A percentile compares a stretch with the other conserved stretches of the same genome.
phyloP scores from a whole-genome alignment of 2,888 invertebrate species.

The Lydus trimaculatus region DNA sequence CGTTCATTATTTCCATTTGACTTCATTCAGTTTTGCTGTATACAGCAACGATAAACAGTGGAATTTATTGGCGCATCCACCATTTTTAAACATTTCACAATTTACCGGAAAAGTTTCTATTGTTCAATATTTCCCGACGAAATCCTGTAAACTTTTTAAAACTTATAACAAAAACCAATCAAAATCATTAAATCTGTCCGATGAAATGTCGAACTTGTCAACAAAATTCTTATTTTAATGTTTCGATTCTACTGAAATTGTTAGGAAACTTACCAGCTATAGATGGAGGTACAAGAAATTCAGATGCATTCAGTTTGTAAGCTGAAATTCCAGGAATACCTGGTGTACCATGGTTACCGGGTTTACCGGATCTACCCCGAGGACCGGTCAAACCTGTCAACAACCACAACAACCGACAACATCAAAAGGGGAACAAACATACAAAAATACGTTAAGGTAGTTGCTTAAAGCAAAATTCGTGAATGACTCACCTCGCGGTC shows the following conservation, averaged over 20 bases:
- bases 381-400: constrained; percentile 68
- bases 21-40: too few species aligned
- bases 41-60: too few species aligned
- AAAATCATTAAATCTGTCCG: too few species aligned
- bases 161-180: too few species aligned
- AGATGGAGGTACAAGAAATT: constrained; percentile 84
- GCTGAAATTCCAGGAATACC: constrained; percentile 85
- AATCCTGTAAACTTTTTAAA: too few species aligned
- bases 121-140: background rate
- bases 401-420: constrained; percentile 17
- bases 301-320: constrained; percentile 71
- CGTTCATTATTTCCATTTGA: background rate
- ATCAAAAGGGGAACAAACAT: background rate
- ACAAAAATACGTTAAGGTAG: too few species aligned
- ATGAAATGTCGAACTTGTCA: background rate
- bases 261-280: constrained; percentile 69
- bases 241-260: background rate
- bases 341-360: constrained; percentile 76
- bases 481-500: constrained; percentile 67
- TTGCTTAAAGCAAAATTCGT: constrained; percentile 6
- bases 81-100: background rate
- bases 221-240: background rate
- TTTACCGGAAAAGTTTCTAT: background rate
- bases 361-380: constrained; percentile 76
- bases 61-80: too few species aligned